A percentile compares a stretch with the other conserved stretches of the same genome.
These are phyloP conservation scores for Phyto melanocephala DNA, from an alignment of 2,888 invertebrate genomes.

Conservation along the genomic window DNA sequence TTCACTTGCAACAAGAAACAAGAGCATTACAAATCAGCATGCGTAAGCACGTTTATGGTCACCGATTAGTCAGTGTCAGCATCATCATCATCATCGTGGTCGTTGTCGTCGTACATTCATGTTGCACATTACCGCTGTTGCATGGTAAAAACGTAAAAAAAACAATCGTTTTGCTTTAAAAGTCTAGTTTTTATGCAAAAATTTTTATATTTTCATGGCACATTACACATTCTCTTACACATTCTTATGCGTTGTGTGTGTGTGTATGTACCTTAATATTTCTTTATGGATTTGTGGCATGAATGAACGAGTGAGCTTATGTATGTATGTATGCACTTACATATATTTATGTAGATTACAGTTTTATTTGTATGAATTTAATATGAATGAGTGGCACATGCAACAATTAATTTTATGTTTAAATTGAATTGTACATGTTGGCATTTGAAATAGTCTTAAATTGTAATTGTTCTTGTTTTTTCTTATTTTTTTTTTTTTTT, in stretches of 20 bases:
- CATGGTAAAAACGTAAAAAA: slow-evolving; percentile 14
- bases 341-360: slow-evolving; percentile 24
- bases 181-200: slow-evolving; percentile 46
- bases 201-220: slow-evolving; percentile 7
- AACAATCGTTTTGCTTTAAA: not conserved
- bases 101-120: slow-evolving; percentile 59
- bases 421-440: slow-evolving; percentile 58
- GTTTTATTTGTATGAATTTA: slow-evolving; percentile 44
- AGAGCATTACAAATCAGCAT: slow-evolving; percentile 67
- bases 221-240: slow-evolving; percentile 35
- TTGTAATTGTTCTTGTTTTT: slow-evolving; percentile 54
- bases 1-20: slow-evolving; percentile 38
- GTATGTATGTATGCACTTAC: not conserved
- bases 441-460: slow-evolving; percentile 59
- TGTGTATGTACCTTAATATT: slow-evolving; percentile 7
- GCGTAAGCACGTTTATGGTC: slow-evolving; percentile 68
- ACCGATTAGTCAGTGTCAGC: slow-evolving; percentile 70
- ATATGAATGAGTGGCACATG: slow-evolving; percentile 65
- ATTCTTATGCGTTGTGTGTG: not conserved
- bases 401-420: slow-evolving; percentile 53
- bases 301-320: slow-evolving; percentile 41
- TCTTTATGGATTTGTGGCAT: slow-evolving; percentile 45
- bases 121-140: slow-evolving; percentile 52
- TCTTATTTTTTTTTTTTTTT: too few species aligned
- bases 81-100: slow-evolving; percentile 63